Conservation (phyloP, 2,113 vertebrate species). For the Myotis davidii region DNA sequence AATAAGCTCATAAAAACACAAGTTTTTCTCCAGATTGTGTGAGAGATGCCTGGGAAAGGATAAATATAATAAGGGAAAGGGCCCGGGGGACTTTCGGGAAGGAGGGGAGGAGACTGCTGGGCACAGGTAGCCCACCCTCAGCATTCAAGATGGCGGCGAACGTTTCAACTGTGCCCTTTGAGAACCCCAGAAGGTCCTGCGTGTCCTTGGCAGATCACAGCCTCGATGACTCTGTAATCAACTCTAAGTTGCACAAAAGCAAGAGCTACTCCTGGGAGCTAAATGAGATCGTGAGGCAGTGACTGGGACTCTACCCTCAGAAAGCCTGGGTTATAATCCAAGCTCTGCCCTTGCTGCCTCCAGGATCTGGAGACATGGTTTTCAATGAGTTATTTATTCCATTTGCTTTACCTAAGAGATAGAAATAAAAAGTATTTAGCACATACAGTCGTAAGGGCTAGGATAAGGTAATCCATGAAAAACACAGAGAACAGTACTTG, state of each 20-base stretch:
- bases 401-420: neutral
- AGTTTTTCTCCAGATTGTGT: neutral
- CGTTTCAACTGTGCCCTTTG: neutral
- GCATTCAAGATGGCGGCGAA: accelerated
- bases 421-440: neutral
- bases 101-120: no score
- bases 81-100: neutral
- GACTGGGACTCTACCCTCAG: neutral
- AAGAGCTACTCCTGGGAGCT: neutral
- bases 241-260: neutral
- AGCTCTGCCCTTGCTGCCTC: neutral
- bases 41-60: neutral
- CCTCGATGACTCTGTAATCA: neutral
- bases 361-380: neutral
- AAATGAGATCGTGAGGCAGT: neutral
- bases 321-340: neutral
- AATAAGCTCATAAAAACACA: neutral
- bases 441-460: neutral
- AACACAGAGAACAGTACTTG: neutral
- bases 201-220: neutral
- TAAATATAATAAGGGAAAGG: neutral
- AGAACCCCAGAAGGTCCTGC: neutral
- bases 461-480: neutral
- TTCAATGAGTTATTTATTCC: neutral
- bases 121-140: neutral